phyloP scores from a whole-genome alignment of 2,797 vertebrate species.

The Myripristis jacobus region DNA sequence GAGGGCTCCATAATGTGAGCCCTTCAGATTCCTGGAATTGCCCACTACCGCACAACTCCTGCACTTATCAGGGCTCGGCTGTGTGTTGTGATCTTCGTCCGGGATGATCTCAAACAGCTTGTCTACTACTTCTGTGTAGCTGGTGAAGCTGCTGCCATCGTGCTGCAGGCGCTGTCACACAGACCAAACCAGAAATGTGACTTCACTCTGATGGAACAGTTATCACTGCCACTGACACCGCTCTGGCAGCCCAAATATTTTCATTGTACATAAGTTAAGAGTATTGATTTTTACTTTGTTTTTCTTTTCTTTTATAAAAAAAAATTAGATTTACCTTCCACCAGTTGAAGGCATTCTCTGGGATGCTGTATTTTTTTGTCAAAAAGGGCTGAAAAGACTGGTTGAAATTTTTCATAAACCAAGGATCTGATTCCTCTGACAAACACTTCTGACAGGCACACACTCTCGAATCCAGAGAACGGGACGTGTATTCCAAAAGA shows the following conservation, averaged over 20 bases:
- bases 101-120: constrained; percentile 41
- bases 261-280: background rate
- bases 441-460: constrained; percentile 17
- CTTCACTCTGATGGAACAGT: background rate
- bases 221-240: too few relatives aligned
- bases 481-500: background rate
- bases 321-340: constrained; percentile 61
- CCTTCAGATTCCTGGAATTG: constrained; percentile 59
- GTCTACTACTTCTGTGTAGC: background rate
- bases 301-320: too few relatives aligned
- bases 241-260: too few relatives aligned
- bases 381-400: constrained; percentile 26
- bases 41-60: constrained; percentile 67
- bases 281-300: background rate
- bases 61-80: constrained; percentile 5
- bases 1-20: constrained; percentile 45
- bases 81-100: accelerated
- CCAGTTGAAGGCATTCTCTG: constrained; percentile 37
- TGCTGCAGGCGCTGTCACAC: background rate
- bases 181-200: background rate
- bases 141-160: background rate
- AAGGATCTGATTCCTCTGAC: background rate
- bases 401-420: background rate
- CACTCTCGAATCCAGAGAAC: too few relatives aligned
- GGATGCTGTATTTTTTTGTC: background rate